A percentile compares a stretch with the other conserved stretches of the same genome.
These are phyloP conservation scores for Myodes glareolus DNA, from an alignment of 2,113 vertebrate genomes.

Conservation along the genomic window DNA sequence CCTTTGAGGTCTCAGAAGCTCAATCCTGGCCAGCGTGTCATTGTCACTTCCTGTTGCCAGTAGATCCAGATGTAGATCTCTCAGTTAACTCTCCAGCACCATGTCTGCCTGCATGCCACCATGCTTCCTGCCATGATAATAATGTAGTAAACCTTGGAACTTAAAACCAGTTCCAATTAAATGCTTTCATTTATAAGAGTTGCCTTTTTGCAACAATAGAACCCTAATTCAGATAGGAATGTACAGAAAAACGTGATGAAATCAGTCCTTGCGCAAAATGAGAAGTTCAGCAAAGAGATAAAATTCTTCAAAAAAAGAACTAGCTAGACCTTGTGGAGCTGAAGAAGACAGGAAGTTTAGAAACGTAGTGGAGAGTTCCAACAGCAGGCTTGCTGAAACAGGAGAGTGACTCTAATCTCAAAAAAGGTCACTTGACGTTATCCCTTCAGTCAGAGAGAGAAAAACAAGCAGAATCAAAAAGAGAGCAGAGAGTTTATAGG, in stretches of 20 bases:
- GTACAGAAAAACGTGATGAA: background rate
- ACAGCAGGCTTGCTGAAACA: background rate
- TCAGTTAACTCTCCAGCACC: background rate
- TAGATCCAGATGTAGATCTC: background rate
- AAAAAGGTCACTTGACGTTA: background rate
- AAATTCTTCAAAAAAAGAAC: background rate
- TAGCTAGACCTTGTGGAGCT: background rate
- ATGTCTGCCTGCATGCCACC: background rate
- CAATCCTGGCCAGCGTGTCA: background rate
- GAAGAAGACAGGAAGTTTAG: background rate
- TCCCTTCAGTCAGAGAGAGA: background rate
- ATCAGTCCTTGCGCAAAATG: background rate
- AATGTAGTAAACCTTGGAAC: background rate
- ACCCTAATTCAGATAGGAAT: background rate
- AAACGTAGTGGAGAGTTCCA: background rate
- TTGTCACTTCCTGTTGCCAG: background rate
- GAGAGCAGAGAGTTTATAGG: background rate
- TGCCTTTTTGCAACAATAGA: background rate
- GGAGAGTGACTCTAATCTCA: background rate
- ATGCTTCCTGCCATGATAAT: background rate
- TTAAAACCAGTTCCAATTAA: background rate
- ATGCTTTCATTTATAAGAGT: background rate
- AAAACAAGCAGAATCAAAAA: background rate
- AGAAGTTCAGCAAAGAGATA: background rate
- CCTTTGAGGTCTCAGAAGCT: background rate